phyloP scores from a whole-genome alignment of 2,113 vertebrate species.

The Rattus rattus region DNA sequence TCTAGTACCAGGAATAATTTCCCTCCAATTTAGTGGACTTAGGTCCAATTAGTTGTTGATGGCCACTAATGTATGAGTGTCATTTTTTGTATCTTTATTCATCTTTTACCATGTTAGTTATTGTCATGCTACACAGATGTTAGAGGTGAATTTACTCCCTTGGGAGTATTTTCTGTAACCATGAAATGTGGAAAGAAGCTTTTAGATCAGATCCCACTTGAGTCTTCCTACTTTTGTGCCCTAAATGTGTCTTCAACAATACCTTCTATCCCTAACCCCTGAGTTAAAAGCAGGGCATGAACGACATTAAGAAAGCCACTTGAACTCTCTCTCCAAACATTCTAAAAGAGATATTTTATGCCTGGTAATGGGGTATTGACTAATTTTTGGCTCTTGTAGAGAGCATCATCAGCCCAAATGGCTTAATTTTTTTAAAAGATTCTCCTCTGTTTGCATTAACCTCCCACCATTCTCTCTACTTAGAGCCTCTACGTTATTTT shows the following conservation, averaged over 20 bases:
- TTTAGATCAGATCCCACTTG: not conserved
- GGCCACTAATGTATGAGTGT: not conserved
- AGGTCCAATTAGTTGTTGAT: not conserved
- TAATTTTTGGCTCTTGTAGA: not conserved
- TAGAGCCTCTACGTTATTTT: not conserved
- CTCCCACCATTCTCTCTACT: rapidly evolving
- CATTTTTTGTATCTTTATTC: not conserved
- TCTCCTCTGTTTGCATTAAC: not conserved
- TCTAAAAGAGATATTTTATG: not conserved
- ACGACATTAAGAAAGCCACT: not conserved
- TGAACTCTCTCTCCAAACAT: not conserved
- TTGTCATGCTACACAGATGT: not conserved
- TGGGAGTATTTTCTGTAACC: not conserved
- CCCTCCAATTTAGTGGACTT: not conserved
- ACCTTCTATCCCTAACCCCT: not conserved
- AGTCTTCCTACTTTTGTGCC: not conserved
- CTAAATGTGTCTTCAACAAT: not conserved
- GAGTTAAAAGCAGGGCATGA: not conserved
- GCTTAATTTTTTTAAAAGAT: not conserved
- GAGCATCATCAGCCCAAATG: not conserved
- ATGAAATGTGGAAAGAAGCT: not conserved
- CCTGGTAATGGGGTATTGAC: not conserved
- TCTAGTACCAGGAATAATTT: not conserved
- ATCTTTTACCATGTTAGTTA: not conserved
- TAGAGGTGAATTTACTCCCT: not conserved